Base-by-base conservation (phyloP, 1,140 invertebrate genomes). In the Acyrthosiphon pisum region DNA sequence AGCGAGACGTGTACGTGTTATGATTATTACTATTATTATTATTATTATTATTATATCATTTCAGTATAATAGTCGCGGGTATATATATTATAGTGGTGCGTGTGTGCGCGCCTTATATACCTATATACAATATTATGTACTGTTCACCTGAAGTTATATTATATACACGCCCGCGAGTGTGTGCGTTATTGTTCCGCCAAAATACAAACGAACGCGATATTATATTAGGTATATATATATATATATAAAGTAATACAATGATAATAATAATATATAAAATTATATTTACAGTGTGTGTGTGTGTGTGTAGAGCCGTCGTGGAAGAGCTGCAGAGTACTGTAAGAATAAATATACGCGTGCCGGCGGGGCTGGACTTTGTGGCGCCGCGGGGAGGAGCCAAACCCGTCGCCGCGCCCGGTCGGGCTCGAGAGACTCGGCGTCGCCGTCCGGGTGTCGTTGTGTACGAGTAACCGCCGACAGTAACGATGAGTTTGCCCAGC, bases 401-500 rank as follows among this genome's bases (percentile, higher is more conserved):
- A 0, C 20, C 46, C 86, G 8, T 48, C 30, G 44, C 86, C 86
- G 87, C n/a, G 46, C 46, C n/a, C 46, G 90, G 48, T 41, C 60
- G 83, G 26, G 48, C 68, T 41, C 20, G 68, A 26, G 41, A 68
- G 22, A 89, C 90, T 53, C 93, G 48, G 46, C 93, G 93, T 94
- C 86, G 50, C 90, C 56, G 60, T 44, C 84, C 68, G 90, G 83
- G 81, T 9, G 93, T 22, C 37, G 88, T 26, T 44, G 26, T 26
- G 48, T 50, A 60, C 41, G 46, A 83, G 48, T 30, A 83, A 56
- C 44, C 46, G 46, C 1, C 90, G 44, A 41, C 76, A 93, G 91
- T 93, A 53, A 93, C 91, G 91, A 94, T 94, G 94, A 94, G 94
- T 92, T 93, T 94, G 50, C 94, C 94, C 81, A 94, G 93, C 68